Evolutionary conservation across 2,113 vertebrate genomes (phyloP), one percentile per base, ranked within the genome.

Genomic region (Rhodinocichla rosea): DNA sequence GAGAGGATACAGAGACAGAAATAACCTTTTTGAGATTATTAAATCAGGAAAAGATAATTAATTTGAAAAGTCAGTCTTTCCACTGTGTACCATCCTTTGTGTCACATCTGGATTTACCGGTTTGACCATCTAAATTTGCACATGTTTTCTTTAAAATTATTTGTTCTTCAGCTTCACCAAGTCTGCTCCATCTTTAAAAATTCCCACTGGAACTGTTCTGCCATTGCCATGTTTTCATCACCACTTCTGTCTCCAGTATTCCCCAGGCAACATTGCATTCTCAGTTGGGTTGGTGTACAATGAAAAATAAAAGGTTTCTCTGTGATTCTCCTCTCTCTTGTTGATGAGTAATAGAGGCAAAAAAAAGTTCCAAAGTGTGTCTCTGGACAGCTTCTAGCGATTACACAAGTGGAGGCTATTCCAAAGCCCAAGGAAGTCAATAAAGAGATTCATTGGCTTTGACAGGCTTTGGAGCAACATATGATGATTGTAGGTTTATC

Each of bases 381-480:
- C 42, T 87, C 40, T 68, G 52, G 40, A 30, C 13, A 17, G 15
- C 7, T 91, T 76, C 39, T 80, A 47, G 40, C 88, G 20, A 74
- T 90, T 90, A 80, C 10, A 83, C 20, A 71, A 78, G 30, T 1
- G 52, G 30, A 75, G 13, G 33, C 3, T 80, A 39, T 60, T 90
- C 27, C 37, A 76, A 81, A 86, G 27, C 53, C 32, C 45, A 77
- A 59, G 14, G 24, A 92, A 91, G 62, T 77, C 40, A 87, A 65
- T 85, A 89, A 91, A 87, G 42, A 65, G 13, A 74, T 76, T 91
- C 45, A 67, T 67, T 87, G 49, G 55, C 74, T 95, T 91, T 62
- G 65, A 32, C 21, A 65, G 49, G 33, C 57, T 94, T 92, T 90
- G 57, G 67, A 85, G 45, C 3, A 87, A 24, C 28, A 50, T 12